Base-by-base conservation (phyloP, 2,888 invertebrate species). In the Trichogramma dendrolimi region DNA sequence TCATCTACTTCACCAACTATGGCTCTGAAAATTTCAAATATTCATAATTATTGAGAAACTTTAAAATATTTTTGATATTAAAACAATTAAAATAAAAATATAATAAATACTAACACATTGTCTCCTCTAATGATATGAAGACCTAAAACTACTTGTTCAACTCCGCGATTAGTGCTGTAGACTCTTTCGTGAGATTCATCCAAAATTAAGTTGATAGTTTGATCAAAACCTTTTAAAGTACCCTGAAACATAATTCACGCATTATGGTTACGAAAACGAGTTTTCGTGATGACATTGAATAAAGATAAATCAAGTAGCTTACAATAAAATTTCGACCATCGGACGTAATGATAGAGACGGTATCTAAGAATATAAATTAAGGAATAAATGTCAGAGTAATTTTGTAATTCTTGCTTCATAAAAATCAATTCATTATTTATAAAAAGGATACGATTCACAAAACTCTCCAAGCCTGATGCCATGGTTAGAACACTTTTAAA, bases 141-240 rank as follows among this genome's bases (percentile, higher is more conserved):
- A 38, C 99, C 99, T 51, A 99, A 84, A 62, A 96, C 93, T 62
- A 99, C 96, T 81, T 94, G 92, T 74, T 94, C 94, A 44, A 99
- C 93, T 42, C 98, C 98, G 69, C 91, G 86, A 1, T 90, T 87
- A 7, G 91, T 88, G 55, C 95, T 96, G 81, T 94, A 99, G n/a
- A 99, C 96, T 72, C 99, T 84, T 80, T 99, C 99, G 76, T 97
- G 96, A 44, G 96, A 96, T 80, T 99, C 98, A 76, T 98, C 97
- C 67, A 99, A 82, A 72, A 99, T 96, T 68, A 99, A 85, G 78
- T 99, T 99, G 69, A 98, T 95, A n/a, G 97, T 95, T 81, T 99
- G 99, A 81, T 99, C 99, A 80, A 96, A 99, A 42, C 99, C 99
- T 80, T 97, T 97, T 66, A 99, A 80, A 0, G 95, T 94, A 52